Evolutionary conservation across 2,888 invertebrate genomes (phyloP), one percentile per base, ranked within the genome.

Genomic region (Volucella zonaria): DNA sequence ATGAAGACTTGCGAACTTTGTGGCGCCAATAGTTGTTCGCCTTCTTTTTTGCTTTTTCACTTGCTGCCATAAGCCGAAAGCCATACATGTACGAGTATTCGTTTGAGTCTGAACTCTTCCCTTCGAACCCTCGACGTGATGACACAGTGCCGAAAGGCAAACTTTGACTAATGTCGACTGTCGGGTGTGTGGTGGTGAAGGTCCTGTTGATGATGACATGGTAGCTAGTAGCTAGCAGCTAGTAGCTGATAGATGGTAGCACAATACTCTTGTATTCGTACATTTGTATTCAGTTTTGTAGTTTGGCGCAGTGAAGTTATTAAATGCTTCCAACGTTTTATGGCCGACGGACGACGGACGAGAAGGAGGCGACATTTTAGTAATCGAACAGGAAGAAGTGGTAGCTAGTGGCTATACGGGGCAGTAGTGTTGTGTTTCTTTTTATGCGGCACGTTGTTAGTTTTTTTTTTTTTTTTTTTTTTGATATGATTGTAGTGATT

Each of bases 141-240:
- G 85, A 85, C 85, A 85, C 85, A 85, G 61, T 76, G 76, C 85
- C 85, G 81, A 85, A 85, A 81, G 85, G 85, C 81, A 68, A 85
- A 71, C 85, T 76, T 85, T 85, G 81, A 85, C 85, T 85, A 80
- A 85, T 85, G 85, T 75, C 73, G 71, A 73, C 67, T 61, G 38
- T n/a, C 15, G 38, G 56, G 73, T 47, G 56, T 31, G 54, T 62
- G 52, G 31, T 70, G 61, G 40, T 49, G 56, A 59, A 67, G 47
- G n/a, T 73, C 67, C 52, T 70, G 59, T 49, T 68, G 23, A 49
- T 66, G 59, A 38, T 52, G 18, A 31, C 31, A 31, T 31, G 31
- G 31, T 31, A 31, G 31, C 31, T 31, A 31, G 31, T 31, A 31
- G 31, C 6, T 23, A 23, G 23, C 3, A 23, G 23, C 23, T 31